These are phyloP conservation scores for Geopemphigus sp. DNA, from an alignment of 1,140 invertebrate genomes.

Conservation along the genomic window DNA sequence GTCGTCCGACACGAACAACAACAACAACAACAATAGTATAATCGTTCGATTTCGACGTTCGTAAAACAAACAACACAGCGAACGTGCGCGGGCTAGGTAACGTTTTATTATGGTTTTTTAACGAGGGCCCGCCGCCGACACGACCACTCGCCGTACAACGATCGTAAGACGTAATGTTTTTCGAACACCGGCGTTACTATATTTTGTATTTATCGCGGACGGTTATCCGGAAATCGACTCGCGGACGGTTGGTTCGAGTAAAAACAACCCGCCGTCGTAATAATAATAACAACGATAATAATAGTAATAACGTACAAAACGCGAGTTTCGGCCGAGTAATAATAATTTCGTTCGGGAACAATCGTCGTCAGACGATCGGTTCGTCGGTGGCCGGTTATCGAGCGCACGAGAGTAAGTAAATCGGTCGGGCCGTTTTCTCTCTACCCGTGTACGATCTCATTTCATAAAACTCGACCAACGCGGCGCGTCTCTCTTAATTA, in stretches of 20 bases:
- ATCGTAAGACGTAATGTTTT: no score
- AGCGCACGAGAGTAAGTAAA: neutral
- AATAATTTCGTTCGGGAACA: constrained; percentile 28
- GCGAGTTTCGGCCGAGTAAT: constrained; percentile 2
- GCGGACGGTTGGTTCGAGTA: no score
- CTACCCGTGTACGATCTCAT: neutral
- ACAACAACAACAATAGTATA: neutral
- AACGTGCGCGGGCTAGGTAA: no score
- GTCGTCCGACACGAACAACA: neutral
- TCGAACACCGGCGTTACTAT: no score
- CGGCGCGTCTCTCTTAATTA: constrained; percentile 32
- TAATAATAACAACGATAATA: no score
- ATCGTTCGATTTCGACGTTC: no score
- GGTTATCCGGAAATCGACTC: no score
- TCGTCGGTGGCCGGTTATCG: constrained; percentile 17
- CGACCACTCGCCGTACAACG: no score
- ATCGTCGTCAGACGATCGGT: constrained; percentile 17
- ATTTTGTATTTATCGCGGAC: neutral
- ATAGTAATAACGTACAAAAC: no score
- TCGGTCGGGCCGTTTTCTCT: constrained; percentile 23
- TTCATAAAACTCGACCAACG: constrained; percentile 36
- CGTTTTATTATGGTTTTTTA: no score
- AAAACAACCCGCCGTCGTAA: constrained; percentile 15
- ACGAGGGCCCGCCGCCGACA: neutral
- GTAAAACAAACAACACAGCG: no score